A percentile compares a stretch with the other conserved stretches of the same genome.
phyloP scores from a whole-genome alignment of 2,113 vertebrate species.

The Empidonax alnorum region DNA sequence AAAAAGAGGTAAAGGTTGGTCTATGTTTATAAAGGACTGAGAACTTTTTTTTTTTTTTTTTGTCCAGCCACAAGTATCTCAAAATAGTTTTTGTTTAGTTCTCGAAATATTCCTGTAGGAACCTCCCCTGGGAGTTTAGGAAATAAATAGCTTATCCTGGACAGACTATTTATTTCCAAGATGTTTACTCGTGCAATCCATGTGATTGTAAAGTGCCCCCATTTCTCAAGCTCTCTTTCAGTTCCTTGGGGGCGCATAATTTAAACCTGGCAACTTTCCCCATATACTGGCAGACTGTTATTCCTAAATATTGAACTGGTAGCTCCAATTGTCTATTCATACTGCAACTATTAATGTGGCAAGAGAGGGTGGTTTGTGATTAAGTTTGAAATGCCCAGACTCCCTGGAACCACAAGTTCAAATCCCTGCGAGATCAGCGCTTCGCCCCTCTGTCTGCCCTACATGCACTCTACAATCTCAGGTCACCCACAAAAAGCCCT shows the following conservation, averaged over 20 bases:
- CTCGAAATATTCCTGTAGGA: constrained; percentile 50
- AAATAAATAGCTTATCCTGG: constrained; percentile 71
- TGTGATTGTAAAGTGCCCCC: constrained; percentile 61
- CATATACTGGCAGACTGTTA: constrained; percentile 24
- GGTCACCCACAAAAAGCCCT: not conserved
- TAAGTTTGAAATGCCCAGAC: constrained; percentile 18
- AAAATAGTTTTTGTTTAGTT: constrained; percentile 60
- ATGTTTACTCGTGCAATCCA: constrained; percentile 58
- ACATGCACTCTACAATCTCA: not conserved
- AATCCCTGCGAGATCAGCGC: not conserved
- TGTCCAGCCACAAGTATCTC: constrained; percentile 13
- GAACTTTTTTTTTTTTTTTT: not conserved
- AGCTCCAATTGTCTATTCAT: constrained; percentile 42
- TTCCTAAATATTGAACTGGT: constrained; percentile 20
- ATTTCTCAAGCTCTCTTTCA: constrained; percentile 65
- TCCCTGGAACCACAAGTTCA: constrained; percentile 14
- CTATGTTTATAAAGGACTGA: constrained; percentile 40
- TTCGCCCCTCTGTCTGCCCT: not conserved
- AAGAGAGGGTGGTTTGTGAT: constrained; percentile 19
- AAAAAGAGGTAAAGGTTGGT: constrained; percentile 37
- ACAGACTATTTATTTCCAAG: constrained; percentile 66
- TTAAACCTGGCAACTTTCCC: constrained; percentile 26
- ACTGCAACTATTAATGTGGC: constrained; percentile 9
- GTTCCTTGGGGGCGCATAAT: constrained; percentile 45
- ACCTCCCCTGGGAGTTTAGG: constrained; percentile 26